These are phyloP conservation scores for Cyanoramphus novaezelandiae DNA, from an alignment of 2,113 vertebrate genomes.

Conservation along the genomic window DNA sequence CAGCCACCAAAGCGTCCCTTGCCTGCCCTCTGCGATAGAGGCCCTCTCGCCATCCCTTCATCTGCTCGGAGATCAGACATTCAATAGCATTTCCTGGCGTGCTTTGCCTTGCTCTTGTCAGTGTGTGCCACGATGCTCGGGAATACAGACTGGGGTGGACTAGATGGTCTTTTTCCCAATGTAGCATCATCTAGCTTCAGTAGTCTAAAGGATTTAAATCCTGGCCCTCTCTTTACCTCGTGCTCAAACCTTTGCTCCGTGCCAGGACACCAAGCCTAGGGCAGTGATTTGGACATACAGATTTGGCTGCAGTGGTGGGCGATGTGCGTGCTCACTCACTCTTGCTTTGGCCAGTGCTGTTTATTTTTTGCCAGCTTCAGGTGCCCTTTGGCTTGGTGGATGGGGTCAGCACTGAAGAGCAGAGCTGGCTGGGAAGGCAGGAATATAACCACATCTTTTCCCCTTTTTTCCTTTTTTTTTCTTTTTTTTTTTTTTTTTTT, in stretches of 20 bases:
- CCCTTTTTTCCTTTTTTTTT: background rate
- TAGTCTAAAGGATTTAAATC: background rate
- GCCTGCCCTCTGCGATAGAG: background rate
- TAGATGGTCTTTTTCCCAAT: rapidly evolving
- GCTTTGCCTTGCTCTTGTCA: background rate
- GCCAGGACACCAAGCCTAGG: background rate
- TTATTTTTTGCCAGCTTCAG: background rate
- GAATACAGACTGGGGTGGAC: background rate
- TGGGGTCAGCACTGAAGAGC: background rate
- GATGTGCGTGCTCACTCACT: background rate
- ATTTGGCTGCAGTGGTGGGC: background rate
- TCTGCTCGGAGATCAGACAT: background rate
- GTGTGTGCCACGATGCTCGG: background rate
- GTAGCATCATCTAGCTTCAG: background rate
- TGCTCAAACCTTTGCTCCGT: background rate
- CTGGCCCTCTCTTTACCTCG: background rate
- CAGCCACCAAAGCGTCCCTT: background rate
- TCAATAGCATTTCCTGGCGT: background rate
- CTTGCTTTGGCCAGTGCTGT: background rate
- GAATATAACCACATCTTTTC: background rate
- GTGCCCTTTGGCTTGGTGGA: conserved; percentile 11
- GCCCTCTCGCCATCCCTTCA: background rate
- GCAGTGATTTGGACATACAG: background rate
- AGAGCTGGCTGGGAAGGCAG: conserved; percentile 15
- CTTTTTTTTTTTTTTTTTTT: background rate